Conservation (phyloP, 1,140 invertebrate species). For the Drosophila sucinea region DNA sequence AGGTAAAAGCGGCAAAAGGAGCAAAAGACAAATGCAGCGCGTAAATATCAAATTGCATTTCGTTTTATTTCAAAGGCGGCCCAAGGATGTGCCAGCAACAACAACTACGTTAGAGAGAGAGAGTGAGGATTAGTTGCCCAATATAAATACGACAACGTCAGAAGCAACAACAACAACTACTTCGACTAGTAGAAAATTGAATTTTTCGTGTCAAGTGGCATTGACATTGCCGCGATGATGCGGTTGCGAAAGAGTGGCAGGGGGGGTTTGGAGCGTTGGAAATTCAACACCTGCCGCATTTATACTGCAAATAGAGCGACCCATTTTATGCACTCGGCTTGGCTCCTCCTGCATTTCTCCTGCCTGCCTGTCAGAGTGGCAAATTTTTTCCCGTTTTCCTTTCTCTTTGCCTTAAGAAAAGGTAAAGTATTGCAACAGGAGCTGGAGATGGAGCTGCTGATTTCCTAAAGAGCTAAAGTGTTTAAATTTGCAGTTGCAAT, state of each 20-base stretch:
- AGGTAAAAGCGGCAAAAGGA: too few species aligned
- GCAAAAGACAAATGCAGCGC: conserved; percentile 51
- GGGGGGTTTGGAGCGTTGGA: conserved; percentile 18
- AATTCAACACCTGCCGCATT: conserved; percentile 52
- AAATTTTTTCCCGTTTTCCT: conserved; percentile 4
- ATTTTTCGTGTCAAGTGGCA: conserved; percentile 70
- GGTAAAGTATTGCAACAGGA: not conserved
- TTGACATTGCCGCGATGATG: conserved; percentile 39
- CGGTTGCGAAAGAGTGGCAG: not conserved
- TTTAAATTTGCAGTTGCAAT: too few species aligned
- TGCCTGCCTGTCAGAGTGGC: conserved; percentile 15
- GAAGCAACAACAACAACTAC: conserved; percentile 1
- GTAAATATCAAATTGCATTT: conserved; percentile 78
- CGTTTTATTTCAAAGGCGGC: conserved; percentile 46
- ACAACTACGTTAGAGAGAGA: not conserved
- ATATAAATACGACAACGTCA: conserved; percentile 19
- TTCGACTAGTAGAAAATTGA: conserved; percentile 57
- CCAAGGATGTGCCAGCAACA: not conserved
- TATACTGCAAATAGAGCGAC: conserved; percentile 50
- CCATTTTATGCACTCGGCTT: conserved; percentile 48
- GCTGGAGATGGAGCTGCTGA: not conserved
- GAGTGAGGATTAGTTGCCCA: conserved; percentile 35
- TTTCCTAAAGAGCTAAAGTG: too few species aligned
- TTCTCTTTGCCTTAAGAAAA: not conserved
- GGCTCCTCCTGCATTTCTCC: not conserved